Percentiles rank a stretch among this genome's conserved stretches.
These are phyloP conservation scores for Alcis repandata DNA, from an alignment of 2,888 invertebrate genomes.

Conservation along the genomic window DNA sequence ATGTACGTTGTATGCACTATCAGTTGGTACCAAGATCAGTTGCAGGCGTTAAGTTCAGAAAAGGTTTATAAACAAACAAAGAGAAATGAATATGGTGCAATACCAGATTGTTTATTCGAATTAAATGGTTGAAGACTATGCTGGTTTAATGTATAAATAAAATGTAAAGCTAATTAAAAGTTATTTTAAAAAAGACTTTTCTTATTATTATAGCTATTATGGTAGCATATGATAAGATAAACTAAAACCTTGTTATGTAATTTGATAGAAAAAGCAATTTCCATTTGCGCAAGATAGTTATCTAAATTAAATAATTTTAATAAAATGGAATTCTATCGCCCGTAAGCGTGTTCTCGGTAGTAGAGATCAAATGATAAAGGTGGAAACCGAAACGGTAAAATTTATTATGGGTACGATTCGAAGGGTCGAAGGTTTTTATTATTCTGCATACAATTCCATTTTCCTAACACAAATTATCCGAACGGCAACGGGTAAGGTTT, in stretches of 20 bases:
- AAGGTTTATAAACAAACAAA: too few species aligned
- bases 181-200: too few species aligned
- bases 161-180: too few species aligned
- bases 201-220: too few species aligned
- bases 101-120: neutral
- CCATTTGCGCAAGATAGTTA: slow-evolving; percentile 18
- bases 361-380: slow-evolving; percentile 63
- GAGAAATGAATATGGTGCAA: neutral
- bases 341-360: slow-evolving; percentile 56
- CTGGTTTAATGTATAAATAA: too few species aligned
- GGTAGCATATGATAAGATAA: too few species aligned
- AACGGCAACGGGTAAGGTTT: slow-evolving; percentile 76
- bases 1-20: too few species aligned
- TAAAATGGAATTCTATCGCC: slow-evolving; percentile 34
- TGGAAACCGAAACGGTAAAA: slow-evolving; percentile 69
- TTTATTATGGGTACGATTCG: slow-evolving; percentile 75
- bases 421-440: slow-evolving; percentile 82
- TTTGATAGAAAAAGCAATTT: slow-evolving; percentile 2
- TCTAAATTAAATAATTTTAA: slow-evolving; percentile 28
- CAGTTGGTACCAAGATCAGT: too few species aligned
- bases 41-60: too few species aligned
- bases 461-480: slow-evolving; percentile 83
- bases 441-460: slow-evolving; percentile 84
- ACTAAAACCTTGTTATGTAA: neutral
- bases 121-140: too few species aligned